These are phyloP conservation scores for Cherax destructor DNA, from an alignment of 1,140 invertebrate species.

Conservation along the genomic window DNA sequence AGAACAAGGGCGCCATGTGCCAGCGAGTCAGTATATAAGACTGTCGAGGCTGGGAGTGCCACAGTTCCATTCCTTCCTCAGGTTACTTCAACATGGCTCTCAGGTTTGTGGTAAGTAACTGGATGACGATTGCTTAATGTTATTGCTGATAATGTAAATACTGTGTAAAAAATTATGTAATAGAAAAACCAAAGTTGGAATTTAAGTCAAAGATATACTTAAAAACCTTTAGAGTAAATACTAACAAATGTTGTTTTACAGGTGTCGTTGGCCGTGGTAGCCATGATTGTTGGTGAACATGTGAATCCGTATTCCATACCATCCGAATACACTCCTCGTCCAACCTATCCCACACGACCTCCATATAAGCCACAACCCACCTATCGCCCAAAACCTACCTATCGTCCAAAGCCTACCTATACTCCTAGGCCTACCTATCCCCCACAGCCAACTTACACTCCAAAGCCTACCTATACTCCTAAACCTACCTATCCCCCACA, in stretches of 20 bases:
- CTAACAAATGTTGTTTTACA: neutral
- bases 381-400: constrained; percentile 9
- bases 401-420: neutral
- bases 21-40: neutral
- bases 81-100: constrained; percentile 1
- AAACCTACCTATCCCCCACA: neutral
- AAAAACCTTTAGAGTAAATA: too few relatives aligned
- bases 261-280: constrained; percentile 51
- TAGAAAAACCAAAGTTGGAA: too few relatives aligned
- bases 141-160: too few relatives aligned
- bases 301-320: neutral
- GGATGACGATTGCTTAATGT: neutral
- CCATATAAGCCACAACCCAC: neutral
- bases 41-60: too few relatives aligned
- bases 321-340: neutral
- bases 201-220: too few relatives aligned
- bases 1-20: neutral
- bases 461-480: neutral
- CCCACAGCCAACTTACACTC: neutral
- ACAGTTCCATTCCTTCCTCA: neutral
- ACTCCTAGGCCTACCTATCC: neutral
- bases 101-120: constrained; percentile 27
- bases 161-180: too few relatives aligned
- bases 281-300: constrained; percentile 31
- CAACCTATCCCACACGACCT: neutral